These are phyloP conservation scores for Drosophila grimshawi DNA, from an alignment of 1,140 invertebrate genomes.

Conservation along the genomic window DNA sequence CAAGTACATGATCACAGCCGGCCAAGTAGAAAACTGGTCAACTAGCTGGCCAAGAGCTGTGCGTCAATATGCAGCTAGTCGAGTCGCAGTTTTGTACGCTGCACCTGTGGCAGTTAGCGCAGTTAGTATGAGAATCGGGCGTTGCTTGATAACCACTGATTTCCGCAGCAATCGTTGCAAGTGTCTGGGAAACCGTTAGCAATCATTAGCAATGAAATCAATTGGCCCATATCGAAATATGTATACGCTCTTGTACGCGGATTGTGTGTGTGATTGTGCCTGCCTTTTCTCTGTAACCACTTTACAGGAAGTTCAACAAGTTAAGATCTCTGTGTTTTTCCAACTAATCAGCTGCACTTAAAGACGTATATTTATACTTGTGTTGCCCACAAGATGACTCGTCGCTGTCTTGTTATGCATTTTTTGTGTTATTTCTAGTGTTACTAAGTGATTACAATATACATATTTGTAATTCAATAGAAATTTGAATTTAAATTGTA, in stretches of 20 bases:
- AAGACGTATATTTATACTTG: slow-evolving; percentile 29
- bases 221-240: slow-evolving; percentile 77
- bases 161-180: slow-evolving; percentile 65
- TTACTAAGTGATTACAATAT: slow-evolving; percentile 20
- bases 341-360: slow-evolving; percentile 52
- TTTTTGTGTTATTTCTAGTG: neutral
- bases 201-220: slow-evolving; percentile 78
- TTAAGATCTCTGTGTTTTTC: slow-evolving; percentile 51
- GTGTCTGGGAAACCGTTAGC: slow-evolving; percentile 76
- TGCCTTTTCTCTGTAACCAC: slow-evolving; percentile 37
- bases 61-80: slow-evolving; percentile 25
- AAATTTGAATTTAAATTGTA: no score
- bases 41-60: slow-evolving; percentile 1
- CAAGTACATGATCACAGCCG: slow-evolving; percentile 22
- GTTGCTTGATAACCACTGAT: slow-evolving; percentile 68
- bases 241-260: slow-evolving; percentile 24
- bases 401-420: slow-evolving; percentile 7
- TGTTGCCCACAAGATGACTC: slow-evolving; percentile 13
- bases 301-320: slow-evolving; percentile 69
- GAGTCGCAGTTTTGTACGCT: slow-evolving; percentile 23
- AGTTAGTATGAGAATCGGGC: slow-evolving; percentile 39
- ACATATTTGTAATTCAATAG: neutral
- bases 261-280: slow-evolving; percentile 24
- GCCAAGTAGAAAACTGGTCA: slow-evolving; percentile 5
- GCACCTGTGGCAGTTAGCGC: slow-evolving; percentile 38